Base-by-base conservation (phyloP, 2,888 invertebrate genomes). In the Hipparchia sbordonii region DNA sequence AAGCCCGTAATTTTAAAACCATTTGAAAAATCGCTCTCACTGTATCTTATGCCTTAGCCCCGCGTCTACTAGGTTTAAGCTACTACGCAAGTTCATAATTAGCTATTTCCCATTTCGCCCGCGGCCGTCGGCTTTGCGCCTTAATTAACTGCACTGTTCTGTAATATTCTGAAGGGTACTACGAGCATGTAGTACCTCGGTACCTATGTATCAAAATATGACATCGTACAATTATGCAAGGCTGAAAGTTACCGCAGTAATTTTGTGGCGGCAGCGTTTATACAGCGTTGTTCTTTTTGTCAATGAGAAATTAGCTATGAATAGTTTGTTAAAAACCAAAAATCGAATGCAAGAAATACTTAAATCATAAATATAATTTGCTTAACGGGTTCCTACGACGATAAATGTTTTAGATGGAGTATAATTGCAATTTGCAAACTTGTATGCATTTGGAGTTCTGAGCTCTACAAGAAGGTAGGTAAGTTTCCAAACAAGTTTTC, bases 61-160 rank as follows among this genome's bases (percentile, higher is more conserved):
- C 72, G 77, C 76, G 77, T 79, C 81, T 80, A 81, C 82, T 84
- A 83, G 84, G 82, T 88, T 86, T 86, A 87, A 88, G 84, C 86
- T 85, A 85, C 85, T 87, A 91, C 89, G 88, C 89, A 89, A 91
- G 86, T 92, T 91, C 89, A 89, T 92, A 92, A 92, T 92, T 91
- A 92, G 90, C 91, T 88, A 91, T 91, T 92, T 92, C 91, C 92
- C 90, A 89, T 90, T 90, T 89, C 84, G 89, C 92, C 87, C 80
- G 81, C 79, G 85, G 92, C 87, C 81, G 84, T 82, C 79, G 83
- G 88, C 87, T 88, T 85, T 87, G 84, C 82, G 84, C 88, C 86
- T 89, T 91, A 91, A 91, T 92, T 91, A 91, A 91, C 91, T 87
- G 87, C 87, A 87, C 85, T 86, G 78, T 75, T 75, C 75, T 77